Percentiles rank a stretch among this genome's conserved stretches.
Conservation (phyloP, 2,888 invertebrate species). For the Melinopterus prodromus region DNA sequence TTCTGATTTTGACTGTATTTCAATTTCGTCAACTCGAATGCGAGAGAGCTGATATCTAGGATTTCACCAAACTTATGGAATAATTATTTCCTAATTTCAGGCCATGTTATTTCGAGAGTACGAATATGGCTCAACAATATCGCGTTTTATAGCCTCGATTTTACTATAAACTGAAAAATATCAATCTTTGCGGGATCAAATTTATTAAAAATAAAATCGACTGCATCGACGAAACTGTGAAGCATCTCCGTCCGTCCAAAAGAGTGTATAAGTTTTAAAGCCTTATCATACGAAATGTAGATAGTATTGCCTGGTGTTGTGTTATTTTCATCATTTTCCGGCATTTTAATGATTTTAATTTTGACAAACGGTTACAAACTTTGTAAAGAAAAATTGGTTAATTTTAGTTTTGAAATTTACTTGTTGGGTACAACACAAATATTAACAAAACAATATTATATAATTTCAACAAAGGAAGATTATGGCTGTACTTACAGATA, state of each 20-base stretch:
- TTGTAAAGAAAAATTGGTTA: not conserved
- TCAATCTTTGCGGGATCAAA: not conserved
- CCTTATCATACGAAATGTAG: no score
- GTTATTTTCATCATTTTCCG: not conserved
- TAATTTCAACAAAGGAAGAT: not conserved
- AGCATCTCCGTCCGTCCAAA: constrained; percentile 11
- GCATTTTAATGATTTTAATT: constrained; percentile 15
- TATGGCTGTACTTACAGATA: not conserved
- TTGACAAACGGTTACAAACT: not conserved
- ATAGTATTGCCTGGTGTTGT: no score
- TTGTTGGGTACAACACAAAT: not conserved
- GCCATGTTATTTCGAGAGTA: constrained; percentile 11
- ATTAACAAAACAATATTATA: no score
- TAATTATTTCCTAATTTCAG: not conserved
- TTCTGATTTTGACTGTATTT: not conserved
- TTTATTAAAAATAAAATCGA: not conserved
- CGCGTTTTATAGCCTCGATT: not conserved
- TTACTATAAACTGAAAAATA: not conserved
- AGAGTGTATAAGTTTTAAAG: not conserved
- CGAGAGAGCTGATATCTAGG: not conserved
- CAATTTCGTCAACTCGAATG: not conserved
- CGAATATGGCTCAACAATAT: not conserved
- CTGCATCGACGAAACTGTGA: constrained; percentile 10
- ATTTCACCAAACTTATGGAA: not conserved
- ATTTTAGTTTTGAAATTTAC: no score